Conservation (phyloP, 2,797 vertebrate genomes). For the Trichosurus vulpecula region DNA sequence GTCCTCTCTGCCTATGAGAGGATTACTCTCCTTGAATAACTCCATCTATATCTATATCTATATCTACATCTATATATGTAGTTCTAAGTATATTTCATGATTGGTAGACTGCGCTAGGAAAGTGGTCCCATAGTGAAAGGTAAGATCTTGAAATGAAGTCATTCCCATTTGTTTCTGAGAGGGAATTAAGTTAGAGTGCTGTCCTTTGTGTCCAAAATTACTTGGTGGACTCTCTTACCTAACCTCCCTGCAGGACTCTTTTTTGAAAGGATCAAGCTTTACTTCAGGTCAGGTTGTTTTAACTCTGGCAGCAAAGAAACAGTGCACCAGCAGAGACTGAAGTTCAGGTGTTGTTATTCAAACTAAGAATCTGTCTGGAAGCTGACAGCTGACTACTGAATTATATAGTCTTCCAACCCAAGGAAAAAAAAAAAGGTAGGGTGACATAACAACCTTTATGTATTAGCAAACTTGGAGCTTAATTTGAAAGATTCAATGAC, state of each 20-base stretch:
- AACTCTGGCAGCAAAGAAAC: neutral
- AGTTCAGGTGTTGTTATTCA: neutral
- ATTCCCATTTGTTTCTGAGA: neutral
- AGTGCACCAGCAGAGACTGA: neutral
- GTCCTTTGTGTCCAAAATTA: neutral
- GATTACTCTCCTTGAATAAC: neutral
- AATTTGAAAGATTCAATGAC: neutral
- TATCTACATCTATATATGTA: neutral
- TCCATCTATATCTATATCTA: neutral
- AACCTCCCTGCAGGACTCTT: neutral
- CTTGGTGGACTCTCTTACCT: neutral
- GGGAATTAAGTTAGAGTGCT: neutral
- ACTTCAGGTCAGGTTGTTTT: conserved; percentile 3
- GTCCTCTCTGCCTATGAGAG: too few relatives aligned
- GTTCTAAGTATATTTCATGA: neutral
- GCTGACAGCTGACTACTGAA: neutral
- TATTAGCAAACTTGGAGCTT: neutral
- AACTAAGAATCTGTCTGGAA: neutral
- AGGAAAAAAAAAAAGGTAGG: neutral
- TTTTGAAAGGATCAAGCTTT: neutral
- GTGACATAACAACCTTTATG: neutral
- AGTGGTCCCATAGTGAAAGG: neutral
- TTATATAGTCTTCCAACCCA: neutral
- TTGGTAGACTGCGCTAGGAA: neutral
- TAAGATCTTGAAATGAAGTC: neutral